Evolutionary conservation across 2,888 invertebrate species (phyloP).

Genomic region (Pyrgus malvae): DNA sequence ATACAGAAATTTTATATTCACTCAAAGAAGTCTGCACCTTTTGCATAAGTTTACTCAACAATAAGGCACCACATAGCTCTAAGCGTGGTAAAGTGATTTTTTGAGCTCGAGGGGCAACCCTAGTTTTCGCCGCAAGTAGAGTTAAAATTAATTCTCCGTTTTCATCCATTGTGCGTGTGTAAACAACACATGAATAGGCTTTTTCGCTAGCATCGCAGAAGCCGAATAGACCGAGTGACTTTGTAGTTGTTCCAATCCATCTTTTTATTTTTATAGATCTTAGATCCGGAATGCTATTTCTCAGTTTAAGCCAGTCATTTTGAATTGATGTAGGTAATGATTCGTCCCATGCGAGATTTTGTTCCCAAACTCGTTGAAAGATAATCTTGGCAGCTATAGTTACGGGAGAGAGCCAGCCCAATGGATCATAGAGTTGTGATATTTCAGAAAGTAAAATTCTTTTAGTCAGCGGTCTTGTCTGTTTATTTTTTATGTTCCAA

Average conservation of each 20-base stretch:
- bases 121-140: neutral
- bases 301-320: neutral
- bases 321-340: neutral
- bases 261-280: neutral
- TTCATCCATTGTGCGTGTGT: neutral
- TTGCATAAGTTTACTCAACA: neutral
- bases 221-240: neutral
- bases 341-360: neutral
- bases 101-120: neutral
- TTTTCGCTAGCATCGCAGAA: neutral
- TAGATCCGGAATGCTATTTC: no score
- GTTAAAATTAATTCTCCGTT: neutral
- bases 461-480: neutral
- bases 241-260: neutral
- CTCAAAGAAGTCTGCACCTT: neutral
- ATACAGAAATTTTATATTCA: neutral
- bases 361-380: neutral
- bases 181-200: neutral
- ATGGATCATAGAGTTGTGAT: neutral
- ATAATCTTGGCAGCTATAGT: neutral
- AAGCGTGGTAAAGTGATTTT: neutral
- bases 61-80: neutral
- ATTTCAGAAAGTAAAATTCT: neutral
- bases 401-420: neutral
- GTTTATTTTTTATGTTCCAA: neutral